These are phyloP conservation scores for Rhinolophus sinicus DNA, from an alignment of 2,113 vertebrate species.

Conservation along the genomic window DNA sequence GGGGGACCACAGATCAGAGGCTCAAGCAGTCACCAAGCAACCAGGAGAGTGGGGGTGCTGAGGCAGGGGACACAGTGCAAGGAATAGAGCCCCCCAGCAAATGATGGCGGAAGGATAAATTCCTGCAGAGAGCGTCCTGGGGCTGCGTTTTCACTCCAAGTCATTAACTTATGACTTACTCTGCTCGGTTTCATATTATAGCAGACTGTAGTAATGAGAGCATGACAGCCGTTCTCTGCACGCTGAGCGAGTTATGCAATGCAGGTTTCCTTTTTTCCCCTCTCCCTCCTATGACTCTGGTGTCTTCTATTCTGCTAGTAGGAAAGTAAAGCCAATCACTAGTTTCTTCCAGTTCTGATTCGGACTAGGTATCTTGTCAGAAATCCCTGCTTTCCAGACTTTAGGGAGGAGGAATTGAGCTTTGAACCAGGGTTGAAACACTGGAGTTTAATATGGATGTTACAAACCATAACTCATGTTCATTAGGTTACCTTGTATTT, in stretches of 20 bases:
- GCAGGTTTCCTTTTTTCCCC: neutral
- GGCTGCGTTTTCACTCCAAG: neutral
- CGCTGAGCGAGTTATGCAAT: rapidly evolving
- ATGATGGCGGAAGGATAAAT: neutral
- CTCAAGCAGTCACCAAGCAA: no score
- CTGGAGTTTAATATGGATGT: neutral
- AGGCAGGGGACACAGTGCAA: neutral
- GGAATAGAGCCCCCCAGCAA: neutral
- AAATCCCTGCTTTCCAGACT: neutral
- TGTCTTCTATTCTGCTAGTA: neutral
- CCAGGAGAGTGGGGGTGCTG: neutral
- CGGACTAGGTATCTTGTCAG: neutral
- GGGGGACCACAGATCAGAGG: neutral
- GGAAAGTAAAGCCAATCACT: neutral
- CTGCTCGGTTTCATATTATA: neutral
- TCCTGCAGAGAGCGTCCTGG: neutral
- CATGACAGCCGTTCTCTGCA: neutral
- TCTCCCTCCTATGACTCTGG: neutral
- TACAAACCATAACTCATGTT: neutral
- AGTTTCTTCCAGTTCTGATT: neutral
- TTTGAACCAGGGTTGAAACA: neutral
- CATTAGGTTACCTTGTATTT: neutral
- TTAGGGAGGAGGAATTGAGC: neutral
- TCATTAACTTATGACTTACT: neutral
- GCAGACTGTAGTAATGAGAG: neutral